phyloP scores from a whole-genome alignment of 2,888 invertebrate species.

The Tryphoninae sp. region DNA sequence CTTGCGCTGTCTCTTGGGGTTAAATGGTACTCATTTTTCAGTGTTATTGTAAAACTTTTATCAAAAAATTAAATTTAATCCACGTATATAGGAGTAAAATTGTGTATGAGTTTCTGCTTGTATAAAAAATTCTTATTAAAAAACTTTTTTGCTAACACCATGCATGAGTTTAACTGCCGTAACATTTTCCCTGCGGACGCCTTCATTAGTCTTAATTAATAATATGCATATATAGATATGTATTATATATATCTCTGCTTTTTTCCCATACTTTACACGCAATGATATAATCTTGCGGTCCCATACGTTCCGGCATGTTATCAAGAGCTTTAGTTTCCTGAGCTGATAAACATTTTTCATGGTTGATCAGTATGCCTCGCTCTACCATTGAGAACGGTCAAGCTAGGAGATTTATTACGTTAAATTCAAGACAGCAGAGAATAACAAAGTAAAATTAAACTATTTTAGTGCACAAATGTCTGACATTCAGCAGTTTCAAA shows the following conservation, averaged over 20 bases:
- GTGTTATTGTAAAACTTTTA: not conserved
- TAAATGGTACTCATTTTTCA: not conserved
- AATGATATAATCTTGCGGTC: slow-evolving; percentile 45
- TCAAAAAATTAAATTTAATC: not conserved
- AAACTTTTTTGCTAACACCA: not conserved
- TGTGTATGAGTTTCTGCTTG: not conserved
- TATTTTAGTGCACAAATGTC: not conserved
- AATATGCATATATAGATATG: slow-evolving; percentile 6
- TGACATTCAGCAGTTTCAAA: slow-evolving; percentile 1
- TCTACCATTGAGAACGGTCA: slow-evolving; percentile 36
- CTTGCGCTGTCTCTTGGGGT: not conserved
- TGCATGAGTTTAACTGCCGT: slow-evolving; percentile 9
- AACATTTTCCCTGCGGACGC: not conserved
- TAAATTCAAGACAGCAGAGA: not conserved
- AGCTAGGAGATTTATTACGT: not conserved
- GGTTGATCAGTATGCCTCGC: slow-evolving; percentile 47
- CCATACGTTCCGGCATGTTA: slow-evolving; percentile 46
- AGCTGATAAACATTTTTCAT: slow-evolving; percentile 55
- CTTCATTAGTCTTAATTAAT: slow-evolving; percentile 43
- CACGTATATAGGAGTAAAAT: not conserved
- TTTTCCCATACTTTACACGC: slow-evolving; percentile 9
- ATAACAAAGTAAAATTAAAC: not conserved
- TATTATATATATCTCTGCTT: slow-evolving; percentile 17
- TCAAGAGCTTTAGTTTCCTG: slow-evolving; percentile 54
- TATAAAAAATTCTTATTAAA: not conserved